phyloP scores from a whole-genome alignment of 37 sponge, comb jelly and placozoan species.

The Theonella swinhoei region DNA sequence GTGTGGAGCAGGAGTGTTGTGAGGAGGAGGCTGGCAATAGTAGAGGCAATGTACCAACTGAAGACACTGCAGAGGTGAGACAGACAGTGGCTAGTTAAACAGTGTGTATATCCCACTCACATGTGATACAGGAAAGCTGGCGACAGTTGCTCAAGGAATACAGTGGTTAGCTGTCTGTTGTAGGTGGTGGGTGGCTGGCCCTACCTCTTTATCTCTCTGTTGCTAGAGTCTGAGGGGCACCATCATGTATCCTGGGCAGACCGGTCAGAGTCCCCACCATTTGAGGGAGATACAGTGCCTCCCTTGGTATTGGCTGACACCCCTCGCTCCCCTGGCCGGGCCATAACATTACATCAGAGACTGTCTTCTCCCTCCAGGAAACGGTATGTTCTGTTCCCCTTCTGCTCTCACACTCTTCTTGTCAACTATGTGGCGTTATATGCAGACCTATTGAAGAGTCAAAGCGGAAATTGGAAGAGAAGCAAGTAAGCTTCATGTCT shows the following conservation, averaged over 20 bases:
- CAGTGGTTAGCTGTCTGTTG: not conserved
- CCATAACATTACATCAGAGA: slow-evolving; percentile 83
- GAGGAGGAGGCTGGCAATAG: too few species aligned
- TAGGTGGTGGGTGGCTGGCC: too few species aligned
- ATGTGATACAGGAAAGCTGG: not conserved
- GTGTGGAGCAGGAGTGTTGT: too few species aligned
- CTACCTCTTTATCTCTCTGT: not conserved
- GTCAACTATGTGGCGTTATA: not conserved
- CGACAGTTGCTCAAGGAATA: not conserved
- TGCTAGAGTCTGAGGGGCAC: not conserved
- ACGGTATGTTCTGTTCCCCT: slow-evolving; percentile 3
- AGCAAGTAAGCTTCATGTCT: slow-evolving; percentile 45
- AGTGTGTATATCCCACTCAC: not conserved
- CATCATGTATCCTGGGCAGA: slow-evolving; percentile 60
- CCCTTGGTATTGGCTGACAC: slow-evolving; percentile 15
- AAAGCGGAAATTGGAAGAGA: slow-evolving; percentile 62
- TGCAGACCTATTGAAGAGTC: slow-evolving; percentile 56
- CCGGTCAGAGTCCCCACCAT: slow-evolving; percentile 65
- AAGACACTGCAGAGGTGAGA: not conserved
- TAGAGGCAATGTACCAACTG: not conserved
- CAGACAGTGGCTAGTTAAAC: not conserved
- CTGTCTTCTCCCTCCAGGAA: slow-evolving; percentile 83
- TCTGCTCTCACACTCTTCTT: not conserved
- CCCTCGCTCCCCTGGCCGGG: slow-evolving; percentile 49
- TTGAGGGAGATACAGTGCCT: not conserved